Evolutionary conservation across 2,113 vertebrate genomes (phyloP).

Genomic region (Phyllopteryx taeniolatus): DNA sequence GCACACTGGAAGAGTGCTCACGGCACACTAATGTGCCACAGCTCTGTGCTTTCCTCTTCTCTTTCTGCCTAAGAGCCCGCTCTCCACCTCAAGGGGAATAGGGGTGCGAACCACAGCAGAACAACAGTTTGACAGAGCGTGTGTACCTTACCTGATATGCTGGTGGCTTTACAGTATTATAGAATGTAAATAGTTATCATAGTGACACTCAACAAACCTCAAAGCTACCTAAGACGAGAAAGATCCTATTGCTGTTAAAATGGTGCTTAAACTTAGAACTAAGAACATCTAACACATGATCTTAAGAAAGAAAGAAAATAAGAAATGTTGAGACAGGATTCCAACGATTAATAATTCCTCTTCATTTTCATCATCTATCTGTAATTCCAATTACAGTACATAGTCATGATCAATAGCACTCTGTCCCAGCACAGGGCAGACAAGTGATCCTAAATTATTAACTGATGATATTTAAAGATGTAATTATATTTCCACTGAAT

Average conservation of each 20-base stretch:
- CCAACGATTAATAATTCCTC: constrained; percentile 16
- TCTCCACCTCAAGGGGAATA: too few species aligned
- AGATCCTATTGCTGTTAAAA: not conserved
- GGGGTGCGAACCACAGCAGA: too few species aligned
- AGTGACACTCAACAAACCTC: too few species aligned
- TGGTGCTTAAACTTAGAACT: not conserved
- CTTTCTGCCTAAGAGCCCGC: too few species aligned
- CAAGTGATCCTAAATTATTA: constrained; percentile 57
- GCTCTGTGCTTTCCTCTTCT: too few species aligned
- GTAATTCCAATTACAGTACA: constrained; percentile 31
- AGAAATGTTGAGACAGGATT: not conserved
- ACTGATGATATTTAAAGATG: constrained; percentile 49
- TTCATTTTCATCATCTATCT: constrained; percentile 35
- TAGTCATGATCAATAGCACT: constrained; percentile 46
- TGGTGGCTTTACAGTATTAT: too few species aligned
- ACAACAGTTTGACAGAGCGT: too few species aligned
- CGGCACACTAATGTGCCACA: too few species aligned
- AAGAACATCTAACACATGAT: not conserved
- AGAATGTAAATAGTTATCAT: too few species aligned
- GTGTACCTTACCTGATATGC: too few species aligned
- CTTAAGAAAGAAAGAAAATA: not conserved
- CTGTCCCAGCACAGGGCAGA: constrained; percentile 38
- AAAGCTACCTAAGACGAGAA: not conserved
- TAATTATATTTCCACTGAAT: constrained; percentile 53
- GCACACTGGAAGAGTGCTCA: too few species aligned